Conservation (phyloP, 2,797 vertebrate genomes). For the Molossus molossus region DNA sequence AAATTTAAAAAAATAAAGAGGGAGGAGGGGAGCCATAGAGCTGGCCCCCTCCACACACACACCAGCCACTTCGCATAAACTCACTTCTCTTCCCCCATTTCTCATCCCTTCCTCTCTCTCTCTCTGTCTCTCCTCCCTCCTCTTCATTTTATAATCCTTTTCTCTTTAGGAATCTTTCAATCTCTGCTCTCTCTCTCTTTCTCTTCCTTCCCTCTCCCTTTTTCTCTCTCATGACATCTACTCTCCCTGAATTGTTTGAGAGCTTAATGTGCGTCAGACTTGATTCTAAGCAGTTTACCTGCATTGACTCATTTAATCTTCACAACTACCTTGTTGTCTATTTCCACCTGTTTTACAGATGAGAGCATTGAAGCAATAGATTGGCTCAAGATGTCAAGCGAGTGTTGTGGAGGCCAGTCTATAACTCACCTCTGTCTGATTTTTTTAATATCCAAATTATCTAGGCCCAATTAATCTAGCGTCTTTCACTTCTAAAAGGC, state of each 20-base stretch:
- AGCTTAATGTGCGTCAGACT: not conserved
- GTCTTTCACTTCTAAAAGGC: constrained; percentile 31
- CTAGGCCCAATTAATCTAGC: not conserved
- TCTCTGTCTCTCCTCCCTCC: not conserved
- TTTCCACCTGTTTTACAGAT: constrained; percentile 54
- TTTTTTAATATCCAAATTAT: constrained; percentile 51
- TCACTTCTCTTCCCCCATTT: not conserved
- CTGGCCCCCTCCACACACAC: not conserved
- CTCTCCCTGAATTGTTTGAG: not conserved
- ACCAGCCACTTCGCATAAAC: not conserved
- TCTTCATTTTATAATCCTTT: not conserved
- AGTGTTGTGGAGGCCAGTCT: not conserved
- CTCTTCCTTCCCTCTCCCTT: not conserved
- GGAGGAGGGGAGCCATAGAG: not conserved
- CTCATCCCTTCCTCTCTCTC: not conserved
- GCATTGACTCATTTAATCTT: not conserved
- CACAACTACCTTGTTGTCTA: not conserved
- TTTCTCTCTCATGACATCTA: not conserved
- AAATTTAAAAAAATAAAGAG: not conserved
- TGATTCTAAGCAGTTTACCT: not conserved
- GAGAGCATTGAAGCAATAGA: not conserved
- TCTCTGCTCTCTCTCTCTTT: not conserved
- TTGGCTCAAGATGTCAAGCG: not conserved
- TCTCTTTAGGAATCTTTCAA: not conserved
- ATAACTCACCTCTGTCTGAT: not conserved